Base-by-base conservation (phyloP, 2,888 invertebrate genomes). In the Clivina fossor region DNA sequence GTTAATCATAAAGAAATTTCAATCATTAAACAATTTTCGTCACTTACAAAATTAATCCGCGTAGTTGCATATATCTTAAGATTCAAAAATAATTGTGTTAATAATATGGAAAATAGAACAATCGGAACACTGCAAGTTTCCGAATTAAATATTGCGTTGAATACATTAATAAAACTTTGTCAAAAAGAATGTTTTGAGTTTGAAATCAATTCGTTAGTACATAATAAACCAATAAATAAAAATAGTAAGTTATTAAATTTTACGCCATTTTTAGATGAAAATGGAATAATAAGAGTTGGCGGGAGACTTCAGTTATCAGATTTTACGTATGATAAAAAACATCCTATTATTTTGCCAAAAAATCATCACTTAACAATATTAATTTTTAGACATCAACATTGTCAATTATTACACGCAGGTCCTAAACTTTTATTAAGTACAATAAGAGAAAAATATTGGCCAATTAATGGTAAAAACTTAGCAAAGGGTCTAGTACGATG, bases 331-430 rank as follows among this genome's bases (percentile, higher is more conserved):
- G 20, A 35, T 24, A 53, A 53, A 32, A 43, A 53, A 53, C 43
- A 32, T 30, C 43, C 43, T 1, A 53, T 53, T 8, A 4, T 53
- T 16, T 11, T 53, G 2, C 40, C 53, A 43, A 13, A 26, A 18
- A 43, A 33, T 16, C 53, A 53, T 28, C 13, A n/a, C 20, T 19
- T 49, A 32, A 46, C 46, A 11, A 47, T 18, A 15, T 18, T 30
- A 15, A 30, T 47, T 13, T 32, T 47, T 4, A 47, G 18, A n/a
- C 15, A 15, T 32, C 32, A 16, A 28, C 40, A 43, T 30, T 19
- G 9, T 18, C 8, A 16, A 26, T 37, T 20, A 9, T 19, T 44
- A 9, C 58, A 60, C 47, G 50, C 53, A 16, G 53, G 53, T 7
- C n/a, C n/a, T n/a, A n/a, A n/a, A n/a, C n/a, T n/a, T n/a, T n/a